phyloP scores from a whole-genome alignment of 1,140 invertebrate species.

The Macrotrachela quadricornifera region DNA sequence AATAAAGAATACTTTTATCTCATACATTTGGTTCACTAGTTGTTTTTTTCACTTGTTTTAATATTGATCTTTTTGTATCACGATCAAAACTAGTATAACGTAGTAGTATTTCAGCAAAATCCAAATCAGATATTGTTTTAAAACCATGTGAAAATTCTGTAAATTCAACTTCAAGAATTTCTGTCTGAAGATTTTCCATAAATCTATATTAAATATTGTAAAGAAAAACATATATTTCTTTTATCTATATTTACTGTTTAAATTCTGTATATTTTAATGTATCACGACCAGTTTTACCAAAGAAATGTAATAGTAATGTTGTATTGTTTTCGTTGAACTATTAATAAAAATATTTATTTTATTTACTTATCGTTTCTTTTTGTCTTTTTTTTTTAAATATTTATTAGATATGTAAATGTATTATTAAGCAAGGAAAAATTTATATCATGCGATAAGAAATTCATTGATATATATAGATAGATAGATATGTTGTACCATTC shows the following conservation, averaged over 20 bases:
- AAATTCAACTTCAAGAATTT: conserved; percentile 90
- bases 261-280: conserved; percentile 47
- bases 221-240: no score
- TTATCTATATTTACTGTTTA: conserved; percentile 1
- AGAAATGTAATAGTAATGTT: conserved; percentile 72
- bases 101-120: conserved; percentile 81
- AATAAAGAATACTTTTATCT: background rate
- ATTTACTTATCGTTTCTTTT: no score
- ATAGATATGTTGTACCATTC: no score
- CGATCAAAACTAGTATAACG: conserved; percentile 65
- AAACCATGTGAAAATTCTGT: conserved; percentile 72
- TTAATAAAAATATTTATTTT: no score
- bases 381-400: no score
- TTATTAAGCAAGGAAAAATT: no score
- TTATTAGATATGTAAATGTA: no score
- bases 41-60: conserved; percentile 27
- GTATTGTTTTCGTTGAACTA: conserved; percentile 32
- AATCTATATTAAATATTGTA: conserved; percentile 35
- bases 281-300: conserved; percentile 68
- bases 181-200: conserved; percentile 85
- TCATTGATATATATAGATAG: no score
- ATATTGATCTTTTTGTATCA: conserved; percentile 32
- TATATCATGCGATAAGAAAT: no score
- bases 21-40: conserved; percentile 1
- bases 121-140: conserved; percentile 68